These are phyloP conservation scores for Orbicella faveolata DNA, from an alignment of 64 coral and sea anemone species.

Conservation along the genomic window DNA sequence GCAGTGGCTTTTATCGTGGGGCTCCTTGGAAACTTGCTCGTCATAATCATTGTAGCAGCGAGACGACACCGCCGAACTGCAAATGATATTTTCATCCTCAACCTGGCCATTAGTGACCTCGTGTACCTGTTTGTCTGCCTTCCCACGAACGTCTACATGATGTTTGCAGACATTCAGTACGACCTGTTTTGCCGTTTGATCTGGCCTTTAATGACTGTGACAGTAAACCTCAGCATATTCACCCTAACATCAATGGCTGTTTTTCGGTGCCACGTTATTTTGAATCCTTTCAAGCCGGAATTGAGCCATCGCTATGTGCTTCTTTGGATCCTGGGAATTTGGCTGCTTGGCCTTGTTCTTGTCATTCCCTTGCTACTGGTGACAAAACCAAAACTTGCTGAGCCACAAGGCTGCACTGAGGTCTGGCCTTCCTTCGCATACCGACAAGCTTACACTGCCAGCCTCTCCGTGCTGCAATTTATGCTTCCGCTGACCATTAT, in stretches of 20 bases:
- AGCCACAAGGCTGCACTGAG: conserved; percentile 48
- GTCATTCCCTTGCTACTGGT: conserved; percentile 61
- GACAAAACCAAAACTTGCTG: conserved; percentile 24
- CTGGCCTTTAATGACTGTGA: conserved; percentile 79
- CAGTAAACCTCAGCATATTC: conserved; percentile 72
- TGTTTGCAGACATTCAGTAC: conserved; percentile 51
- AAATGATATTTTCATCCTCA: conserved; percentile 82
- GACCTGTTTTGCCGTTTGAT: conserved; percentile 76
- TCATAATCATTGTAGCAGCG: conserved; percentile 59
- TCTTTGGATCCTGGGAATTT: conserved; percentile 64
- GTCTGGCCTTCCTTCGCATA: conserved; percentile 48
- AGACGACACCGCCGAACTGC: conserved; percentile 56
- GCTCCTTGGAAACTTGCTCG: conserved; percentile 60
- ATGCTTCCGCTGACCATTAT: conserved; percentile 67
- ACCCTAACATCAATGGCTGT: conserved; percentile 84
- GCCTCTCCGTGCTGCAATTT: conserved; percentile 56
- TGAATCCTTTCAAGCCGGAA: conserved; percentile 76
- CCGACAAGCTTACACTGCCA: conserved; percentile 42
- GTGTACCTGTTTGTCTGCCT: conserved; percentile 72
- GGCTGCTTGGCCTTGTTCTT: conserved; percentile 46
- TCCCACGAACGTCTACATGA: conserved; percentile 55
- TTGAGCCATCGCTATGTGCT: conserved; percentile 59
- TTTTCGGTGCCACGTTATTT: conserved; percentile 70
- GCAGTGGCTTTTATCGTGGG: conserved; percentile 57
- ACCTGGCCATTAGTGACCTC: conserved; percentile 81